Base-by-base conservation (phyloP, 2,113 vertebrate genomes). In the Protobothrops flavoviridis region DNA sequence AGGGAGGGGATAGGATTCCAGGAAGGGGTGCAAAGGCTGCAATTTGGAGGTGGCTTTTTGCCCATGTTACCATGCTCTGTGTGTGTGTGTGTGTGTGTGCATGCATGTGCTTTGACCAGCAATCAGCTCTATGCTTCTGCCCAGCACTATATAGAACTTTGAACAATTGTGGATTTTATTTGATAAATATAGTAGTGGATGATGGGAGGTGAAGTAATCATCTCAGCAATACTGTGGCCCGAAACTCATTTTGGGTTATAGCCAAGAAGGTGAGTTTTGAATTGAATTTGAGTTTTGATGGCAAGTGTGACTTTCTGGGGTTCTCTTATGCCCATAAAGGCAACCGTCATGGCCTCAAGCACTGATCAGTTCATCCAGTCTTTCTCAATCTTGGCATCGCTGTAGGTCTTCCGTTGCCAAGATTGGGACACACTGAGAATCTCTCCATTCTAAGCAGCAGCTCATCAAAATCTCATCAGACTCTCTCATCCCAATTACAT, bases 61-160 rank as follows among this genome's bases (percentile, higher is more conserved):
- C 15, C 2, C n/a, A 45, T 15, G 13, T 33, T 39, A 33, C 7
- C 69, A 17, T 0, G 15, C n/a, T 13, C 7, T 15, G 5, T 0
- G 29, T 5, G 61, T n/a, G 61, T 4, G 12, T 24, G 23, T 8
- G 8, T 15, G 53, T 3, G 23, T 1, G 55, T 1, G 20, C 5
- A 2, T 1, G 24, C 5, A 0, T 20, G 59, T 26, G 59, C 56
- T 64, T 33, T 74, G 64, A 3, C 7, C 15, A n/a, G 52, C 87
- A 88, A 9, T 33, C n/a, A 8, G 52, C 29, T 56, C 87, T 20
- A 5, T 3, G n/a, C 6, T 53, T 23, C 50, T 29, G n/a, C n/a
- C 7, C 87, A 53, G 33, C 52, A 39, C 87, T 56, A 55, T 29
- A 9, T 9, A 17, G 53, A 88, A 55, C 52, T 88, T 56, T 20